Conservation (phyloP, 1,140 invertebrate species). For the Bradysia coprophila region DNA sequence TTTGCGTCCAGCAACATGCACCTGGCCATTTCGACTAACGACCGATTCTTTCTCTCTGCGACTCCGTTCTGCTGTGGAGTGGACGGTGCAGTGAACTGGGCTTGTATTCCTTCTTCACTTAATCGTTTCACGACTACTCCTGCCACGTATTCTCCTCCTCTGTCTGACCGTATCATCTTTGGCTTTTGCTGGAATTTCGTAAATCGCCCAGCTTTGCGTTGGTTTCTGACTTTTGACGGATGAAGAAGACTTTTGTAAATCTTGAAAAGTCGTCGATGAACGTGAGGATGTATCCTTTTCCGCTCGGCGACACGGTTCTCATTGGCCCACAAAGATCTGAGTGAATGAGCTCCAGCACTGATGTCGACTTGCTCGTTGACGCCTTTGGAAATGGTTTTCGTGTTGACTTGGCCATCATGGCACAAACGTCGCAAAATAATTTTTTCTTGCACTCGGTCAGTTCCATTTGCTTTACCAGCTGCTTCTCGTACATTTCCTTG, state of each 20-base stretch:
- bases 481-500: neutral
- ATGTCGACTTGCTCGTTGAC: constrained; percentile 20
- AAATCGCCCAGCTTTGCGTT: neutral
- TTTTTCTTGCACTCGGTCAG: constrained; percentile 14
- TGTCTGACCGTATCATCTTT: constrained; percentile 24
- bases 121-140: constrained; percentile 16
- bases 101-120: constrained; percentile 13
- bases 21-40: neutral
- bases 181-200: constrained; percentile 20
- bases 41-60: neutral
- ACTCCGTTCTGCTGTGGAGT: constrained; percentile 28
- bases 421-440: constrained; percentile 10
- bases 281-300: constrained; percentile 9
- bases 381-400: constrained; percentile 32
- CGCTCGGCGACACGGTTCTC: constrained; percentile 8
- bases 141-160: constrained; percentile 23
- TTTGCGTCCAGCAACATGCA: neutral
- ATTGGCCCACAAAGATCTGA: constrained; percentile 22
- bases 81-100: constrained; percentile 21
- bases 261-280: constrained; percentile 22
- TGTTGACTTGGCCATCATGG: constrained; percentile 6
- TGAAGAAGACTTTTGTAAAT: constrained; percentile 22
- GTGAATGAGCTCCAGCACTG: constrained; percentile 16
- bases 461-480: constrained; percentile 17
- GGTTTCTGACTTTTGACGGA: constrained; percentile 6